Evolutionary conservation across 2,113 vertebrate genomes (phyloP), one percentile per base, ranked within the genome.

Genomic region (Muscicapa adusta): DNA sequence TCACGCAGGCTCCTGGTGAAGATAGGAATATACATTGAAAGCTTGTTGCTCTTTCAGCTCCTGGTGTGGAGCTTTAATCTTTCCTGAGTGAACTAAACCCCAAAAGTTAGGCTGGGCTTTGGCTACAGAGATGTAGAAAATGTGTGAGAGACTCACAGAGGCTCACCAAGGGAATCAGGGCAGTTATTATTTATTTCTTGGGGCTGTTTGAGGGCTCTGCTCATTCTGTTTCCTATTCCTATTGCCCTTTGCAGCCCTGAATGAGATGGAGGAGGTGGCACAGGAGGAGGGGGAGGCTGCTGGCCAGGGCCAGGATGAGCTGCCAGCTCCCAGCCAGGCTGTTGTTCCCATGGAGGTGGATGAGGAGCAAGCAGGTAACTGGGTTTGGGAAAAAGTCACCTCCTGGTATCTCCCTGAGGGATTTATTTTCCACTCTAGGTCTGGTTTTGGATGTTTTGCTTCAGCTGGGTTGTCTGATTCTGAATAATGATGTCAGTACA

Each of bases 291-390:
- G 98, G 61, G 97, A 98, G 61, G 97, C 95, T 40, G 97, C 97
- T 57, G 97, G 97, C 10, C 98, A 97, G 85, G 97, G 85, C 40
- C 97, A 89, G 57, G 94, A 95, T 4, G 98, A 97, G 51, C 62
- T 94, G 23, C 76, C 98, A 4, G 97, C 97, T 40, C 97, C 95
- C 33, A 98, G 95, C 85, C 97, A 97, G 84, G 97, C 97, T 33
- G 75, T 96, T 51, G 88, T 98, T 90, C 97, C 97, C 34, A 97
- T 98, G 96, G 98, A 98, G 61, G 94, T 96, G 15, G 99, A 99
- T 45, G 99, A 99, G 94, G 99, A 99, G 60, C 98, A 98, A 99
- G 99, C 99, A 99, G 99, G 99, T 99, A 97, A 96, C 51, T 71
- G 36, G 12, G 29, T 81, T 60, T 43, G 43, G 40, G 61, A 81